Base-by-base conservation (phyloP, 2,888 invertebrate genomes). In the Sclerodermus sp. region DNA sequence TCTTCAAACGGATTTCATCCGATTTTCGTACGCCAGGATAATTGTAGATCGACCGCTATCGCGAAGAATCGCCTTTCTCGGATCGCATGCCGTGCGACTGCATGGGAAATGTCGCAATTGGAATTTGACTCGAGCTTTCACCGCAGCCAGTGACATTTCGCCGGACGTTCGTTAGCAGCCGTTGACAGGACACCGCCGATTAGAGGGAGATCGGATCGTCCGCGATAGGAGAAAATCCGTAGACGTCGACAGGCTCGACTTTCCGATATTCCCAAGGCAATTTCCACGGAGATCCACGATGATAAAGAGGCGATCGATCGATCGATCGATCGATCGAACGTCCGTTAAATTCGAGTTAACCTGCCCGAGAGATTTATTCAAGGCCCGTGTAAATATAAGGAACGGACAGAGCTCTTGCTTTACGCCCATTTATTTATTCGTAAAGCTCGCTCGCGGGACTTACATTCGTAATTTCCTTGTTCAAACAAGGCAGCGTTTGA, bases 181-280 rank as follows among this genome's bases (percentile, higher is more conserved):
- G 47, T 18, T 41, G 23, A 23, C 23, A 23, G 23, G 3, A 8
- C 23, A n/a, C 38, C 49, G 58, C 37, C 53, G 55, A 58, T 62
- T 62, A 58, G 51, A 42, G 31, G 42, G 54, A 51, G 58, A 62
- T 56, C 49, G 48, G 43, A 55, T 34, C 34, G 34, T 34, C 53
- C 53, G 47, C 49, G 17, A 40, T 51, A 51, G 46, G 29, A 58
- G 53, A 50, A 55, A 49, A 60, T 60, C 61, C 60, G 50, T 60
- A 34, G 34, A 34, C 34, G n/a, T 51, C 49, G 47, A 46, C 45
- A 40, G 44, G 41, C 53, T 62, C 50, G 43, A 13, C 48, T 34
- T 42, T 18, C 31, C 53, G 57, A 63, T 63, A 60, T 53, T 55
- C 52, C 58, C 58, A 63, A 63, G 63, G 58, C 60, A 63, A 53